These are phyloP conservation scores for Pogona vitticeps DNA, from an alignment of 2,113 vertebrate species.

Conservation along the genomic window DNA sequence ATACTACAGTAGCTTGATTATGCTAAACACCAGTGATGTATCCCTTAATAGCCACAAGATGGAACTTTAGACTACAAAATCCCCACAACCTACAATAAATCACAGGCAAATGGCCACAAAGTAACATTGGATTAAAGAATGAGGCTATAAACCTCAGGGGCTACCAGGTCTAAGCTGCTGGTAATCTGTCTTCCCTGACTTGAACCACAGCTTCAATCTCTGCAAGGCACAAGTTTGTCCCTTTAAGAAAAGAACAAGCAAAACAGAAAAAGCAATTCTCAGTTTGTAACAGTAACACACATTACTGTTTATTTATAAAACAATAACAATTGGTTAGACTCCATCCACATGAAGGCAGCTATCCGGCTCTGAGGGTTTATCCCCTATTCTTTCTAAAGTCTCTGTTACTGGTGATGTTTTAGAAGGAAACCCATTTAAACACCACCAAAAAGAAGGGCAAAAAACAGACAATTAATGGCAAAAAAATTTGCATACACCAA, in stretches of 20 bases:
- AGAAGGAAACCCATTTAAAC: too few species aligned
- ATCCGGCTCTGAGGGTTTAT: too few species aligned
- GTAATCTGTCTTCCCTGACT: slow-evolving; percentile 46
- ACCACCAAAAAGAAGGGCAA: too few species aligned
- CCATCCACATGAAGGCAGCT: not conserved
- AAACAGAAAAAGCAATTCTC: not conserved
- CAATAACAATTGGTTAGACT: not conserved
- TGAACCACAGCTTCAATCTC: slow-evolving; percentile 51
- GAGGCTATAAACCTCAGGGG: slow-evolving; percentile 41
- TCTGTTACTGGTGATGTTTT: too few species aligned
- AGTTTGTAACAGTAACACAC: not conserved
- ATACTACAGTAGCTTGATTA: too few species aligned
- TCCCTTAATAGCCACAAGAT: too few species aligned
- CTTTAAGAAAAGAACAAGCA: slow-evolving; percentile 37
- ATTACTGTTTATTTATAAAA: not conserved
- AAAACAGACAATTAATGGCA: too few species aligned
- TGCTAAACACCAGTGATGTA: too few species aligned
- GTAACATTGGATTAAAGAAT: slow-evolving; percentile 58
- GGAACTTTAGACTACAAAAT: too few species aligned
- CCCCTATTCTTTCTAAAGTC: too few species aligned
- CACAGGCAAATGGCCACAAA: slow-evolving; percentile 22
- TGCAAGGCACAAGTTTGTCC: slow-evolving; percentile 26
- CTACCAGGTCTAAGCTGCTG: slow-evolving; percentile 43
- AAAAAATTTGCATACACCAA: too few species aligned
- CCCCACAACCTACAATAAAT: slow-evolving; percentile 43